Evolutionary conservation across 2,888 invertebrate species (phyloP), one percentile per base, ranked within the genome.

Genomic region (Agrochola lota): DNA sequence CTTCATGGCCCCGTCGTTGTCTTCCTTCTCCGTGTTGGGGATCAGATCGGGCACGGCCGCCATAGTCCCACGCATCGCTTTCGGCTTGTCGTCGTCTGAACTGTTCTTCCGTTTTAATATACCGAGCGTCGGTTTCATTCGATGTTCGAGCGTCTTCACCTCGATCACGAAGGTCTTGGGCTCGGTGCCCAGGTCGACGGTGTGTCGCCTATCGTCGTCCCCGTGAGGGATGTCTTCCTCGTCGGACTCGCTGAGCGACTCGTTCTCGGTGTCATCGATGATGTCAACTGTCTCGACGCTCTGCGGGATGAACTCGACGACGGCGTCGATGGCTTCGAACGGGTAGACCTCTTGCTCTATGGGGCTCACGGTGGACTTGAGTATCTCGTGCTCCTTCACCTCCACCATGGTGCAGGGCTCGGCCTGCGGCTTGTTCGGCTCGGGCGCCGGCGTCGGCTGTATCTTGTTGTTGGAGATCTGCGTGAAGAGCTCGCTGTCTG

Each of bases 401-500:
- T 97, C 98, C 23, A 98, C 98, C 85, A 98, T 96, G 86, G 97
- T 97, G 72, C 97, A 97, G 11, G 96, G 81, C 72, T 94, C 91
- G 20, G 87, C 77, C 67, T 86, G 89, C 11, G 86, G 81, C 15
- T 84, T 87, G 23, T 40, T 62, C 52, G 88, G 84, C n/a, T n/a
- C 81, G 60, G 86, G 90, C 66, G 83, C 77, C 26, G 73, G 26
- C 23, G 86, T 85, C 57, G 91, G 88, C 6, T 89, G 90, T 35
- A 93, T 91, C 79, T 91, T 91, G 89, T 97, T 97, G 43, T 96
- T 94, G 0, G 98, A 98, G 84, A 98, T 98, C 93, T 97, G 97
- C 12, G 97, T 97, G 92, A 98, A 98, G 20, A 98, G 95, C 60
- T 97, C 97, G 92, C 98, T 98, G 83, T 98, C 97, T 90, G 97